phyloP scores from a whole-genome alignment of 2,797 vertebrate species.

The Melanotaenia boesemani region DNA sequence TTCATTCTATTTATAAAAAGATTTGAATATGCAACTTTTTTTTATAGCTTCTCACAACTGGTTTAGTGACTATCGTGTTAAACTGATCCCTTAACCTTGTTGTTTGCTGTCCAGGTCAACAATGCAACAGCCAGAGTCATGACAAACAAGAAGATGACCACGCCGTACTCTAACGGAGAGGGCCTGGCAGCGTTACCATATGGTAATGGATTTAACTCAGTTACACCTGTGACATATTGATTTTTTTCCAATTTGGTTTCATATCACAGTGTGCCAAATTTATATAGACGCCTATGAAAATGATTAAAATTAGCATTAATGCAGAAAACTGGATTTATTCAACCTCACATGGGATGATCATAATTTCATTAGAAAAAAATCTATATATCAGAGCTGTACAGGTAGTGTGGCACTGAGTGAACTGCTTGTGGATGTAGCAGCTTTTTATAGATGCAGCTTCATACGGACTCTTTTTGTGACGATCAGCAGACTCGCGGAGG shows the following conservation, averaged over 20 bases:
- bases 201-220: conserved; percentile 63
- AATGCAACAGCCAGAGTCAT: conserved; percentile 98
- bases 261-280: not conserved
- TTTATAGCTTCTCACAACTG: not conserved
- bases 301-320: not conserved
- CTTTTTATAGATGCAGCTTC: too few species aligned
- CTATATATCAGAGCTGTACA: too few species aligned
- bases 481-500: too few species aligned
- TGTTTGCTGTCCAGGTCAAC: conserved; percentile 89
- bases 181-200: conserved; percentile 84
- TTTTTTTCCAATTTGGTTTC: not conserved
- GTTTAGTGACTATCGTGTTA: conserved; percentile 3
- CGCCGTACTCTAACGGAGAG: conserved; percentile 96
- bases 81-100: conserved; percentile 36
- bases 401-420: too few species aligned
- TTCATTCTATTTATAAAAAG: not conserved
- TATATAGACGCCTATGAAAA: not conserved
- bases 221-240: not conserved
- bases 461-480: too few species aligned
- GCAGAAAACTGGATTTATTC: not conserved
- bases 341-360: not conserved
- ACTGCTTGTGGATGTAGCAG: too few species aligned
- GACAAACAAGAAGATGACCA: conserved; percentile 99
- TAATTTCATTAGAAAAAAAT: not conserved
- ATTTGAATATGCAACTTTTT: not conserved